Base-by-base conservation (phyloP, 2,888 invertebrate genomes). In the Chymomyza procnemis region DNA sequence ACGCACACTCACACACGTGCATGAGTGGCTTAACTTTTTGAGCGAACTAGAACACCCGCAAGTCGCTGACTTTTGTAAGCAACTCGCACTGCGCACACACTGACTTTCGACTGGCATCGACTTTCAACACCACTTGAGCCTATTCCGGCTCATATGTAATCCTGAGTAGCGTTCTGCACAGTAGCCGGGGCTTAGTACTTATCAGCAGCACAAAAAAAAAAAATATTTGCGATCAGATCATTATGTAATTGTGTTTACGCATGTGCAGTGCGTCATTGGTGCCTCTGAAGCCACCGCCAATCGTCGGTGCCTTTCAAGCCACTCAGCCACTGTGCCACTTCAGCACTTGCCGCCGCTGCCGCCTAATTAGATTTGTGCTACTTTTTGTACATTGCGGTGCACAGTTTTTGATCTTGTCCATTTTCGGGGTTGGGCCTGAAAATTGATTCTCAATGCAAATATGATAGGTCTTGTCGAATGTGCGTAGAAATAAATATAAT, bases 161-260 rank as follows among this genome's bases (percentile, higher is more conserved):
- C 75, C 85, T 64, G 19, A 50, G 69, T 61, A 64, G 75, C 59
- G 63, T 74, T 18, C 71, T 21, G 62, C 58, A 74, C 76, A 72
- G 74, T 78, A 77, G 76, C 77, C 50, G 54, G 54, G 54, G 54
- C 54, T 54, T 18, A 18, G 55, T 48, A 22, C 6, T 26, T 26
- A 26, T 0, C 1, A 26, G 26, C 26, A 26, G 26, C 41, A 46
- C 30, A 26, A 50, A 67, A 68, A 72, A 64, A 72, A 73, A 73
- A 73, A 26, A 26, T 26, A 69, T 84, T 84, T 80, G 80, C 85
- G 78, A 22, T 22, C 56, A 52, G 67, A 74, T 79, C 74, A 88
- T 88, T 88, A 88, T 88, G 84, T 87, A 88, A 88, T 88, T 84
- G 80, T 77, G 73, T 66, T 68, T 67, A 78, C 65, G 69, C 74